Evolutionary conservation across 2,888 invertebrate species (phyloP), one percentile per base, ranked within the genome.

Genomic region (Octonoba sinensis): DNA sequence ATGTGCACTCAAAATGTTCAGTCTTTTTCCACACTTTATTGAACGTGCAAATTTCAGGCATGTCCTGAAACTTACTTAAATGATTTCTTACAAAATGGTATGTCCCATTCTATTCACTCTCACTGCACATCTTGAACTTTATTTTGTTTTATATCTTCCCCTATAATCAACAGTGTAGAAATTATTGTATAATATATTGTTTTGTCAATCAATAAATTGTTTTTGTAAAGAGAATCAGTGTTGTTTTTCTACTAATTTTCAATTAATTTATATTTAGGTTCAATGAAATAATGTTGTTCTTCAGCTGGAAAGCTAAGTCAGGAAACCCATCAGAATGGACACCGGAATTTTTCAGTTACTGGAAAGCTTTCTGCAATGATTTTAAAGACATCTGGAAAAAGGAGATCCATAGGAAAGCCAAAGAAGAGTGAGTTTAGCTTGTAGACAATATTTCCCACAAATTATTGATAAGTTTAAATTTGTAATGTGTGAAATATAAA

Each of bases 331-430:
- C 70, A 3, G 93, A 93, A 73, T 88, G 87, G 20, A 96, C 97
- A 0, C 93, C 94, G 87, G 95, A 96, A 86, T 97, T 97, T 89
- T 97, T 97, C 87, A 92, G 93, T 78, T 90, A 94, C 70, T 98
- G 97, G 97, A 91, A 93, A 8, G 91, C 93, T 75, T 98, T 98
- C 90, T 96, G 96, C 88, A 92, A 92, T 83, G 97, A 98, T 89
- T 97, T 97, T 88, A 97, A 96, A 89, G 96, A 96, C 87, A 94
- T 96, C 86, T 98, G 95, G 93, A 96, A 96, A 87, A 95, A 95
- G 87, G 97, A 97, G 88, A 93, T 96, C 86, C 93, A 95, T 86
- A 91, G 92, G 86, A 91, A 96, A 66, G 92, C 93, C 83, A 95
- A 95, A 89, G 74, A 74, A 67, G 84, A 84, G 84, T 84, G 67